Evolutionary conservation across 2,888 invertebrate genomes (phyloP).

Genomic region (Escarpia spicata): DNA sequence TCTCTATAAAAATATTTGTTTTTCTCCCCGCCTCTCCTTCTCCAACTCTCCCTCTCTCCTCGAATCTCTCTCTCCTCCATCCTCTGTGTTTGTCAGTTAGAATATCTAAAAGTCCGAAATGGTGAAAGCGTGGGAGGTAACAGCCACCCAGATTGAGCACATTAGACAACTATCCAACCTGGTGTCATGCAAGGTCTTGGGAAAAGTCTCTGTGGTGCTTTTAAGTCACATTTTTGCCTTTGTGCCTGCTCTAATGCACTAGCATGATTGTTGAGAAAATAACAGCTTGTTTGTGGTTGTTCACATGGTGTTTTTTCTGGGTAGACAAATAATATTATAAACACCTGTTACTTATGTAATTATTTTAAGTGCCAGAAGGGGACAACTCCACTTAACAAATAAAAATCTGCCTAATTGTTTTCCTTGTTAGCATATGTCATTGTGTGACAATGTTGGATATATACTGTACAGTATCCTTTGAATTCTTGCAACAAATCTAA

Average conservation of each 20-base stretch:
- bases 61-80: too few relatives aligned
- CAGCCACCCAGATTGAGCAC: neutral
- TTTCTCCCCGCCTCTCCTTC: too few relatives aligned
- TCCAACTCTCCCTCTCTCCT: too few relatives aligned
- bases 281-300: neutral
- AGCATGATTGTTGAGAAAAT: neutral
- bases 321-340: neutral
- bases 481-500: too few relatives aligned
- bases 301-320: neutral
- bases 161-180: neutral
- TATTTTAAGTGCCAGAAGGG: neutral
- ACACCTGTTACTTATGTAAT: neutral
- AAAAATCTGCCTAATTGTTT: neutral
- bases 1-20: too few relatives aligned
- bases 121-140: neutral
- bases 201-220: neutral
- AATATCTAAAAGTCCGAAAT: too few relatives aligned
- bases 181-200: conserved; percentile 6
- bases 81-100: too few relatives aligned
- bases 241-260: neutral
- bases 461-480: too few relatives aligned
- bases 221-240: neutral
- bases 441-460: too few relatives aligned
- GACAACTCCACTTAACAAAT: neutral
- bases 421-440: too few relatives aligned